A percentile compares a stretch with the other conserved stretches of the same genome.
phyloP scores from a whole-genome alignment of 2,888 invertebrate genomes.

The Ectropis crepuscularia region DNA sequence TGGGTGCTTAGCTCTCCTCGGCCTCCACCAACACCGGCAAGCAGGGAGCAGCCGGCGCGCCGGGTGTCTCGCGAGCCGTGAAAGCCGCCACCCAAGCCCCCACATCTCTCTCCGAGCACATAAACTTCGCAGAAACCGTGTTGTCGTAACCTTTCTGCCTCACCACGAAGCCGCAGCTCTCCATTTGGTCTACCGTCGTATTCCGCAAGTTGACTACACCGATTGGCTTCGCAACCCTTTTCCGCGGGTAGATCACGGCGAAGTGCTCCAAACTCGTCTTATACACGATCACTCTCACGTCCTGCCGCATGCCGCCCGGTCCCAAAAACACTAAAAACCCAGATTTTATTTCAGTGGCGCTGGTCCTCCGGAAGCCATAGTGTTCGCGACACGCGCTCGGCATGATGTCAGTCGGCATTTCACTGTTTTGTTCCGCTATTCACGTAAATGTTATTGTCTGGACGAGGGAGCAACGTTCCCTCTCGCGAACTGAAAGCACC shows the following conservation, averaged over 20 bases:
- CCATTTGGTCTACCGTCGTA: slow-evolving; percentile 82
- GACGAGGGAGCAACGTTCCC: slow-evolving; percentile 44
- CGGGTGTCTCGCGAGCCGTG: slow-evolving; percentile 70
- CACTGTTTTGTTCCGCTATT: slow-evolving; percentile 55
- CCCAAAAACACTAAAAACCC: slow-evolving; percentile 86
- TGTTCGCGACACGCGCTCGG: slow-evolving; percentile 62
- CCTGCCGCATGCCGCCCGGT: slow-evolving; percentile 84
- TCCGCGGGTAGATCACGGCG: slow-evolving; percentile 87
- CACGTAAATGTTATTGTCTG: slow-evolving; percentile 54
- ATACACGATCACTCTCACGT: slow-evolving; percentile 87
- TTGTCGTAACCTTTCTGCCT: slow-evolving; percentile 87
- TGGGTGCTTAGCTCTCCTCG: slow-evolving; percentile 74
- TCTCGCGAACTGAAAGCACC: slow-evolving; percentile 53
- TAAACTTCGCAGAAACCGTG: slow-evolving; percentile 84
- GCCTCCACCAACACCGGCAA: slow-evolving; percentile 86
- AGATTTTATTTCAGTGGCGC: slow-evolving; percentile 85
- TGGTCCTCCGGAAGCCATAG: slow-evolving; percentile 60
- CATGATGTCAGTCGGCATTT: slow-evolving; percentile 75
- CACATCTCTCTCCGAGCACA: slow-evolving; percentile 84
- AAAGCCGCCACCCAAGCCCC: slow-evolving; percentile 86
- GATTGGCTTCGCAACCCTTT: slow-evolving; percentile 85
- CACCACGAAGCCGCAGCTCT: slow-evolving; percentile 82
- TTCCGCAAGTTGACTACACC: slow-evolving; percentile 86
- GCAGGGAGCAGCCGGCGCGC: slow-evolving; percentile 64
- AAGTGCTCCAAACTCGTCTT: slow-evolving; percentile 87